phyloP scores from a whole-genome alignment of 2,888 invertebrate genomes.

The Orthosia incerta region DNA sequence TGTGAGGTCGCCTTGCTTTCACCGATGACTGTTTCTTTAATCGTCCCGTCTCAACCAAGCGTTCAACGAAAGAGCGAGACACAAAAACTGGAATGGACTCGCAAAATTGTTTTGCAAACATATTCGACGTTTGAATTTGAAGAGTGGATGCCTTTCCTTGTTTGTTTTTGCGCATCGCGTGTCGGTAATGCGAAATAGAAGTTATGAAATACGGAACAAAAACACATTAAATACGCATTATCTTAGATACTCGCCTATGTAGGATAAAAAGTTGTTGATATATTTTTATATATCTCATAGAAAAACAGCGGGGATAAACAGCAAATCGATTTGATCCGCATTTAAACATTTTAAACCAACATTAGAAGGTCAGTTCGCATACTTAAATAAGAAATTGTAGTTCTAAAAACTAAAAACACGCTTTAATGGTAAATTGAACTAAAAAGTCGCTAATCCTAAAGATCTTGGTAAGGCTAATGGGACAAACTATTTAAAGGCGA shows the following conservation, averaged over 20 bases:
- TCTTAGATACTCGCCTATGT: background rate
- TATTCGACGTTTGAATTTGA: constrained; percentile 34
- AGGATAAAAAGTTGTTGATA: constrained; percentile 13
- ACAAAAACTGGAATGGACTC: constrained; percentile 50
- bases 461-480: too few relatives aligned
- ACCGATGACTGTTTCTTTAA: constrained; percentile 71
- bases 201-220: constrained; percentile 35
- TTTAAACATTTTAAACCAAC: constrained; percentile 1
- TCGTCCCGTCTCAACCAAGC: constrained; percentile 66
- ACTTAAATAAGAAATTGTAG: too few relatives aligned
- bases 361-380: background rate
- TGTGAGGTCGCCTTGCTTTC: constrained; percentile 82
- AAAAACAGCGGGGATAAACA: background rate
- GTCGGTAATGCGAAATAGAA: constrained; percentile 7
- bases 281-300: constrained; percentile 1
- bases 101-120: constrained; percentile 64
- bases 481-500: too few relatives aligned
- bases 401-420: too few relatives aligned
- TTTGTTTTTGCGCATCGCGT: constrained; percentile 39
- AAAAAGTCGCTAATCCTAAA: too few relatives aligned
- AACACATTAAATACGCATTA: constrained; percentile 39
- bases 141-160: constrained; percentile 16
- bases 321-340: background rate
- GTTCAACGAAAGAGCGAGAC: constrained; percentile 53
- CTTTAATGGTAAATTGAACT: too few relatives aligned